Base-by-base conservation (phyloP, 2,113 vertebrate genomes). In the Siniperca knerii region DNA sequence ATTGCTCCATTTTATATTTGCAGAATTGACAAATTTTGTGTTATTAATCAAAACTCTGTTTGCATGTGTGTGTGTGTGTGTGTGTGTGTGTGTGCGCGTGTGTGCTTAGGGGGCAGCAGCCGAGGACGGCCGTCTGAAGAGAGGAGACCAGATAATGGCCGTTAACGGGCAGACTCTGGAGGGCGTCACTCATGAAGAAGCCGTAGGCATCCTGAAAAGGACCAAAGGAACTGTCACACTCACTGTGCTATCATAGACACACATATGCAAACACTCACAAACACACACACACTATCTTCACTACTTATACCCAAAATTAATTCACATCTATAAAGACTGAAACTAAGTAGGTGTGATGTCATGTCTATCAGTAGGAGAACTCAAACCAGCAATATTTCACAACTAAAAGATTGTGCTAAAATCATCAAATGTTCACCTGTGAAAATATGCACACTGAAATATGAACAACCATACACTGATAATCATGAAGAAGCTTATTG, bases 131-230 rank as follows among this genome's bases (percentile, higher is more conserved):
- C 97, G 96, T 25, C 95, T 99, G 67, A 99, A 98, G 90, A 95
- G 98, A 0, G 98, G 98, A 0, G 98, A 99, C 93, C 98, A 99
- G 91, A 98, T 99, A 77, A 96, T 99, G 84, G 98, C 98, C 0
- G 98, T 99, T 64, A 99, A 99, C 12, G 97, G 97, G 18, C 98
- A 99, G 91, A 97, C 96, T 79, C 95, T 99, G 76, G 98, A 99
- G 85, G 97, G 97, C 0, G 97, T 98, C 23, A 99, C 97, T 18
- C 98, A 99, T 0, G 98, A 99, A 92, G 98, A 99, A 87, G 98
- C 98, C 0, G 98, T 99, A 2, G 95, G 97, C 84, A 97, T 98
- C 91, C 95, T 99, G 83, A 99, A 99, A 91, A 96, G 96, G 90
- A 99, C 98, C 86, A 99, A 98, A 95, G 98, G 98, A 92, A 95